A percentile compares a stretch with the other conserved stretches of the same genome.
Conservation (phyloP, 2,797 vertebrate species). For the Cyprinella venusta region DNA sequence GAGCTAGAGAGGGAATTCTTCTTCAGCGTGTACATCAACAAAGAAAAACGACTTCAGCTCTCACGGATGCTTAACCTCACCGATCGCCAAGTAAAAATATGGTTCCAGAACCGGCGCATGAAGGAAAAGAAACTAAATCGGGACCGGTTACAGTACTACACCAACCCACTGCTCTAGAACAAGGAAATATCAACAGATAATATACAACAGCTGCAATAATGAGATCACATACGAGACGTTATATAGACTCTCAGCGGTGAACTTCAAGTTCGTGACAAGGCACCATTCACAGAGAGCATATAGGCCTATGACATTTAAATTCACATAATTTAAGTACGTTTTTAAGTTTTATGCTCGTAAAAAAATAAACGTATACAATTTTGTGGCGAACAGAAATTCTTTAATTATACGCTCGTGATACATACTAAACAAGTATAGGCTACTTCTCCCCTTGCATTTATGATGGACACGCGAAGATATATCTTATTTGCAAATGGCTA, state of each 20-base stretch:
- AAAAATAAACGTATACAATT: neutral
- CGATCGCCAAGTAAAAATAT: constrained; percentile 98
- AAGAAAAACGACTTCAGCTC: constrained; percentile 95
- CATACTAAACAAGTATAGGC: neutral
- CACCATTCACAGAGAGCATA: constrained; percentile 41
- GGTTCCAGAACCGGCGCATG: constrained; percentile 99
- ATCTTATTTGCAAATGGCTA: neutral
- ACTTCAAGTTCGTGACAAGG: constrained; percentile 78
- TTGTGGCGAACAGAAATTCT: neutral
- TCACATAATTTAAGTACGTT: constrained; percentile 15
- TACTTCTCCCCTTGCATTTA: neutral
- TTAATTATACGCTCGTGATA: neutral
- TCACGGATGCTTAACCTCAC: constrained; percentile 97
- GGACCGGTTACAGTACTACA: constrained; percentile 97
- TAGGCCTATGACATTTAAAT: neutral
- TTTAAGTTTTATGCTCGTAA: constrained; percentile 18
- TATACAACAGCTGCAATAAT: constrained; percentile 59
- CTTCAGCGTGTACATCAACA: constrained; percentile 99
- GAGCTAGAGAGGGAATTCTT: constrained; percentile 98
- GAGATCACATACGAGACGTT: constrained; percentile 34
- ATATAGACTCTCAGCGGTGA: constrained; percentile 63
- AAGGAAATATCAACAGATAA: constrained; percentile 12
- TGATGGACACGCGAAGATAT: constrained; percentile 5
- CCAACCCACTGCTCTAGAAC: constrained; percentile 87
- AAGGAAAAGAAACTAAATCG: constrained; percentile 99